A percentile compares a stretch with the other conserved stretches of the same genome.
Evolutionary conservation across 2,113 vertebrate species (phyloP).

Genomic region (Ailuropoda melanoleuca): DNA sequence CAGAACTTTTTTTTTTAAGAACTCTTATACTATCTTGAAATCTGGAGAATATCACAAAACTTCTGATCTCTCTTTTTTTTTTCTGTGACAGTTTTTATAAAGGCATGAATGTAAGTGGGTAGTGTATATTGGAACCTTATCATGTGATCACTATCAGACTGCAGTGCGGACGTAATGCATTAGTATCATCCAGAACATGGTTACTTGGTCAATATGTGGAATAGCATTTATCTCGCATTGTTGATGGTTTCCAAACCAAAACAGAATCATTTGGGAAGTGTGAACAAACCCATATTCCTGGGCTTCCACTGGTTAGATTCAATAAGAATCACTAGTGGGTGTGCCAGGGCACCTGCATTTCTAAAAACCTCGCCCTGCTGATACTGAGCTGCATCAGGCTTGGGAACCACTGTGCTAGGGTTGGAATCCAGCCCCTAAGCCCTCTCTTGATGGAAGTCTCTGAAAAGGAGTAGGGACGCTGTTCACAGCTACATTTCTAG

Average conservation of each 20-base stretch:
- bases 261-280: background rate
- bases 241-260: background rate
- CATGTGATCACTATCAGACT: background rate
- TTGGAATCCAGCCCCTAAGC: background rate
- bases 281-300: background rate
- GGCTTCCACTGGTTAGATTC: background rate
- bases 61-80: background rate
- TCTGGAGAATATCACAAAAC: background rate
- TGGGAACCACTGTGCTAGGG: background rate
- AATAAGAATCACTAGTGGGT: background rate
- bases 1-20: slow-evolving; percentile 23
- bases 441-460: background rate
- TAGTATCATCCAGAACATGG: background rate
- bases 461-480: background rate
- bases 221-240: background rate
- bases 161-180: background rate
- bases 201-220: background rate
- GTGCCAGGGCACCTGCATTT: background rate
- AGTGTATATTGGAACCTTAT: background rate
- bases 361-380: background rate
- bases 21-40: background rate
- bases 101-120: background rate
- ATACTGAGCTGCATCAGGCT: background rate
- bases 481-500: background rate
- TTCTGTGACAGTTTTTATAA: background rate